Evolutionary conservation across 2,888 invertebrate species (phyloP), one percentile per base, ranked within the genome.

Genomic region (Luffia ferchaultella): DNA sequence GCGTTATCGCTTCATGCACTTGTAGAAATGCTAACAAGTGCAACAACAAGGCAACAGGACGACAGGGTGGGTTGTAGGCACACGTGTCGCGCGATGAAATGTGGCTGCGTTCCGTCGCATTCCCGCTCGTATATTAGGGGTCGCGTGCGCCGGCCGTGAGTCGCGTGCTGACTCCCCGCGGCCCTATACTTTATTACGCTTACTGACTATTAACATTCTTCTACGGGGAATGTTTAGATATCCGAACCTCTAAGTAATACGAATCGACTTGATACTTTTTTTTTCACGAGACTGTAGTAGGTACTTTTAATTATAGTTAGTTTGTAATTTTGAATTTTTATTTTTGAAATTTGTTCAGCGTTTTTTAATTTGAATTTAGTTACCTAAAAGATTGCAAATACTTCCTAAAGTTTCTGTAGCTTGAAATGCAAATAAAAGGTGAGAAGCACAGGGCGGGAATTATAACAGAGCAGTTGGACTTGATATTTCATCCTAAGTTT

Each of bases 121-220:
- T 42, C 51, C 45, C 40, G 40, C 42, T 48, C 51, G 51, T 51
- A 43, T 44, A 18, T 43, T 16, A 48, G 12, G 30, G 30, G 5
- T 12, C 30, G 12, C 30, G 12, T 12, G 12, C 30, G 12, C 30
- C 30, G n/a, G n/a, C n/a, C n/a, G n/a, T n/a, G n/a, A n/a, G n/a
- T 42, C 42, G 48, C 48, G 44, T 44, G 49, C 42, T 20, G 19
- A n/a, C 54, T 60, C 19, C 49, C 50, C 48, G 46, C 51, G 54
- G 59, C 64, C 54, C 65, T 67, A 63, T 67, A 68, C 65, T 70
- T 70, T 70, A 72, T 70, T 71, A 70, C 68, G 69, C 67, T 62
- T 62, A 66, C 51, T 65, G 68, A 75, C 78, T 77, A 80, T 82
- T 79, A 82, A 79, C 80, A 83, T 82, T 79, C 79, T 70, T 76